Percentiles rank a stretch among this genome's conserved stretches.
These are phyloP conservation scores for Anoplophora glabripennis DNA, from an alignment of 1,140 invertebrate genomes.

Conservation along the genomic window DNA sequence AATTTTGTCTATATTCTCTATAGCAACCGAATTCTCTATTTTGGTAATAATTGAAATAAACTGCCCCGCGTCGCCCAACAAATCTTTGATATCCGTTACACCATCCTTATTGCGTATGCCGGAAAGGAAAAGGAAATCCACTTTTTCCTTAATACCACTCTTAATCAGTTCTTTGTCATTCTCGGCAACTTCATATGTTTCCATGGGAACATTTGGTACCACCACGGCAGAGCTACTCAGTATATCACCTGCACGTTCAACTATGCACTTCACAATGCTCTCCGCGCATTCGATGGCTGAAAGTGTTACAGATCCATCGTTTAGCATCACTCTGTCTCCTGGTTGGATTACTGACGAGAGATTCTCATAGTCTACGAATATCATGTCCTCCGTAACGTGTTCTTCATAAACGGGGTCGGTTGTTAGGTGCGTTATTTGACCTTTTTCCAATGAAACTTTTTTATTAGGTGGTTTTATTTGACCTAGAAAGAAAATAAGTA, in stretches of 20 bases:
- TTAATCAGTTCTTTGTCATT: constrained; percentile 73
- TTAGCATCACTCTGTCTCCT: constrained; percentile 67
- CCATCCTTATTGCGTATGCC: constrained; percentile 80
- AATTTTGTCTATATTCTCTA: constrained; percentile 72
- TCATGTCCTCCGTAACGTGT: constrained; percentile 62
- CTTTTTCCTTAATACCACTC: constrained; percentile 71
- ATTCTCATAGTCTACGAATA: constrained; percentile 80
- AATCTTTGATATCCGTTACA: constrained; percentile 55
- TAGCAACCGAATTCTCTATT: constrained; percentile 73
- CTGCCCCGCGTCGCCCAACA: constrained; percentile 64
- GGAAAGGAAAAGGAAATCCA: constrained; percentile 50
- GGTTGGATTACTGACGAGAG: constrained; percentile 71
- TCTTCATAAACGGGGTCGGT: constrained; percentile 71
- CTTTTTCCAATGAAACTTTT: constrained; percentile 63
- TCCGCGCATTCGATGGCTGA: constrained; percentile 63
- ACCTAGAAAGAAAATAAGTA: not conserved
- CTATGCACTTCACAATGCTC: constrained; percentile 54
- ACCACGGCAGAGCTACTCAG: constrained; percentile 60
- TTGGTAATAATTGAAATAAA: constrained; percentile 55
- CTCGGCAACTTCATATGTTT: constrained; percentile 76
- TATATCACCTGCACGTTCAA: constrained; percentile 51
- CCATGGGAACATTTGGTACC: constrained; percentile 71
- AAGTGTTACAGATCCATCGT: constrained; percentile 62
- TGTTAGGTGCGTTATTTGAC: constrained; percentile 66
- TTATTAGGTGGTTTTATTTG: constrained; percentile 17